Evolutionary conservation across 2,797 vertebrate species (phyloP), one percentile per base, ranked within the genome.

Genomic region (Leptoclinus maculatus): DNA sequence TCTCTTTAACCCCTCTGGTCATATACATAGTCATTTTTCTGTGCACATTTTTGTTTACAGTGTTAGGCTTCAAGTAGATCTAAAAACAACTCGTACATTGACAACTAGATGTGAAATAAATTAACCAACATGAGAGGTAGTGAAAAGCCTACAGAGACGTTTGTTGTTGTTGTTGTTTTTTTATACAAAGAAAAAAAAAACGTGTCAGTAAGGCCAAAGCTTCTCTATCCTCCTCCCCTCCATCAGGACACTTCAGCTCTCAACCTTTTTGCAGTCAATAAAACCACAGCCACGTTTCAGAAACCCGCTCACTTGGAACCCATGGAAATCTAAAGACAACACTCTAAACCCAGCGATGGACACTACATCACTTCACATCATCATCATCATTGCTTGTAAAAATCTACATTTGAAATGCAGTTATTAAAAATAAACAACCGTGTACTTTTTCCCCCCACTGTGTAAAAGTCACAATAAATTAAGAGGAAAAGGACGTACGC

Each of bases 41-140:
- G 93, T 94, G 94, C 93, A 95, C 93, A 91, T 93, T 93, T 92
- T 93, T 91, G 90, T 93, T 95, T 96, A 96, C 95, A 96, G 95
- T 96, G 95, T 95, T 95, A 96, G 95, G 94, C 93, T 96, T 96
- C 95, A 96, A 96, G 95, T 96, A 96, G 91, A 94, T 95, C 92
- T 95, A 95, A 95, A 90, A 93, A 94, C 91, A 94, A 92, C 83
- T 91, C 90, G 91, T 93, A 95, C 89, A 94, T 93, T 81, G 83
- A 94, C 80, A 92, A 93, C 92, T 95, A 94, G 90, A 95, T 93
- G 93, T 96, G 94, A 96, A 97, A 96, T 97, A 97, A 97, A 96
- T 94, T 95, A 96, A 92, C 93, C 88, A 92, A 96, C 95, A 97
- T 95, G 96, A 97, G 97, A 99, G 97, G 98, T 98, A 98, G 97